phyloP scores from a whole-genome alignment of 2,888 invertebrate genomes.

The Andrena trimmerana region DNA sequence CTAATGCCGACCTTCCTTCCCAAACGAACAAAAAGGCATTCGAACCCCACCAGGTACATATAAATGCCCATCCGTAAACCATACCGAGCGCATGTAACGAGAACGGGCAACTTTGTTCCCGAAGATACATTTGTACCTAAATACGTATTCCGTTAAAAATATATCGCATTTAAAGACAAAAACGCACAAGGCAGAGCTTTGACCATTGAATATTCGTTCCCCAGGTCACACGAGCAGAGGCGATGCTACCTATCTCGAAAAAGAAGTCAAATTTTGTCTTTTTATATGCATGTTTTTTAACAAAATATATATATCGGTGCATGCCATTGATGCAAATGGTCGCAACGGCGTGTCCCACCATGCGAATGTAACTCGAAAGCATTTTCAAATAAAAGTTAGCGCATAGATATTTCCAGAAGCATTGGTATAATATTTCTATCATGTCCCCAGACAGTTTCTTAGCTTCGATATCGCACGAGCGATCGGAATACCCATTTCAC shows the following conservation, averaged over 20 bases:
- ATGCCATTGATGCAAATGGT: background rate
- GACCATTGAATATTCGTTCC: conserved; percentile 17
- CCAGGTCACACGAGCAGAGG: conserved; percentile 21
- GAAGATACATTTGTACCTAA: background rate
- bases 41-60: conserved; percentile 12
- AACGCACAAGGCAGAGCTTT: background rate
- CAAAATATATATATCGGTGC: background rate
- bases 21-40: background rate
- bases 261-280: conserved; percentile 1
- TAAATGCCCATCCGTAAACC: too few relatives aligned
- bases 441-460: too few relatives aligned
- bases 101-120: background rate
- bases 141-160: background rate
- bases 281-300: conserved; percentile 24
- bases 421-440: background rate
- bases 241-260: background rate
- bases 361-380: conserved; percentile 2
- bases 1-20: conserved; percentile 84
- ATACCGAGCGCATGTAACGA: background rate
- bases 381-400: conserved; percentile 21
- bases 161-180: background rate
- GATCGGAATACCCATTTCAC: background rate
- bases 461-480: background rate
- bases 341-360: background rate
- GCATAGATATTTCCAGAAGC: background rate